Evolutionary conservation across 2,888 invertebrate species (phyloP).

Genomic region (Kryphioiulus occultus): DNA sequence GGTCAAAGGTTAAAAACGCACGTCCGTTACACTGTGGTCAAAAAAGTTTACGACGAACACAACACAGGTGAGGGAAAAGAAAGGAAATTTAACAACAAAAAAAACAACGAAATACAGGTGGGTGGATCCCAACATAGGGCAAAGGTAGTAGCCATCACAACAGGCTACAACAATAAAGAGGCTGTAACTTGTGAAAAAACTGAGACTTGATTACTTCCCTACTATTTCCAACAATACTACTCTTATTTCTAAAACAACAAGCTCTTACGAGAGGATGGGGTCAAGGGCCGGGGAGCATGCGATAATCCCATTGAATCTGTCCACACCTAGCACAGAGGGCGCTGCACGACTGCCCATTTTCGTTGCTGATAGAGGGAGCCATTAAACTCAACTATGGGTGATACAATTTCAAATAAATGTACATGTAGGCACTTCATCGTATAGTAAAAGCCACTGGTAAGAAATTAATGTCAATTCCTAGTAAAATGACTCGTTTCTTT

Average conservation of each 20-base stretch:
- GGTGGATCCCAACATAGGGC: neutral
- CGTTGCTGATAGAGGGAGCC: too few relatives aligned
- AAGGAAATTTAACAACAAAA: neutral
- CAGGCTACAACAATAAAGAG: neutral
- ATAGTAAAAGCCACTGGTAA: too few relatives aligned
- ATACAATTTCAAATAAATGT: too few relatives aligned
- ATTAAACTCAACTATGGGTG: too few relatives aligned
- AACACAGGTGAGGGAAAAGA: neutral
- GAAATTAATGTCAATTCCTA: too few relatives aligned
- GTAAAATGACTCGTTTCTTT: too few relatives aligned
- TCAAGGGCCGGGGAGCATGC: neutral
- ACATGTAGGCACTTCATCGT: too few relatives aligned
- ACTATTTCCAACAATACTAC: conserved; percentile 4
- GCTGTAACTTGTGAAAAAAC: neutral
- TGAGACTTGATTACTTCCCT: neutral
- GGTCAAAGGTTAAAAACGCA: neutral
- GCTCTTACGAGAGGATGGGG: neutral
- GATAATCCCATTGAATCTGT: neutral
- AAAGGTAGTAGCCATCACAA: neutral
- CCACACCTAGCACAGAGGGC: neutral
- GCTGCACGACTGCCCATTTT: neutral
- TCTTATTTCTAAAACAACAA: neutral
- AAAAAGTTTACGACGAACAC: neutral
- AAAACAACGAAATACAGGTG: neutral
- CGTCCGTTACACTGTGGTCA: neutral